Conservation (phyloP, 1,140 invertebrate species). For the Oppia nitens region DNA sequence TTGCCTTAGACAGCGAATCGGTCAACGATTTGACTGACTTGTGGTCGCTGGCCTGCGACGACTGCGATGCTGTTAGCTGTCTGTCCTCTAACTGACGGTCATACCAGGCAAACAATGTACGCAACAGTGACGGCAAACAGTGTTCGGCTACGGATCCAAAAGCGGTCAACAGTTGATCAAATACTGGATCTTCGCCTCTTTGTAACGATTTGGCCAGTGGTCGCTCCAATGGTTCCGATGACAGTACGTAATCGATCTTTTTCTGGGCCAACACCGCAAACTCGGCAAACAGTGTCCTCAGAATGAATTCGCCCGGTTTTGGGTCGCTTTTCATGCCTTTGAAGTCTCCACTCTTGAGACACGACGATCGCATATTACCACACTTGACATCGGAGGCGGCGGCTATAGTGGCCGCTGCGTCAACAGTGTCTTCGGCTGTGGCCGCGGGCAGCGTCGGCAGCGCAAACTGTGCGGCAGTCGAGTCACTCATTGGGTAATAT, state of each 20-base stretch:
- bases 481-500: no score
- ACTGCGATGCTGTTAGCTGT: background rate
- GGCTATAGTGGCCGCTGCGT: no score
- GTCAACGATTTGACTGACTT: background rate
- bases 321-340: slow-evolving; percentile 16
- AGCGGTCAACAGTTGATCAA: slow-evolving; percentile 83
- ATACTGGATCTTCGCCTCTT: slow-evolving; percentile 79
- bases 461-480: no score
- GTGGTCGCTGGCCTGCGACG: slow-evolving; percentile 1
- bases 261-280: slow-evolving; percentile 80
- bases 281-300: slow-evolving; percentile 80
- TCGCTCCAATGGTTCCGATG: slow-evolving; percentile 64
- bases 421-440: no score
- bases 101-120: slow-evolving; percentile 91
- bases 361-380: no score
- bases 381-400: no score
- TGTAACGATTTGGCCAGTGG: slow-evolving; percentile 80
- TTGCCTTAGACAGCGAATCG: slow-evolving; percentile 14
- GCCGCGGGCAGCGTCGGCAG: no score
- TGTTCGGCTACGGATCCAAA: slow-evolving; percentile 90
- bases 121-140: slow-evolving; percentile 82
- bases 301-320: slow-evolving; percentile 77
- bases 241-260: slow-evolving; percentile 84
- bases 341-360: no score
- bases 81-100: slow-evolving; percentile 26